phyloP scores from a whole-genome alignment of 2,113 vertebrate genomes.

The Hystrix cristata region DNA sequence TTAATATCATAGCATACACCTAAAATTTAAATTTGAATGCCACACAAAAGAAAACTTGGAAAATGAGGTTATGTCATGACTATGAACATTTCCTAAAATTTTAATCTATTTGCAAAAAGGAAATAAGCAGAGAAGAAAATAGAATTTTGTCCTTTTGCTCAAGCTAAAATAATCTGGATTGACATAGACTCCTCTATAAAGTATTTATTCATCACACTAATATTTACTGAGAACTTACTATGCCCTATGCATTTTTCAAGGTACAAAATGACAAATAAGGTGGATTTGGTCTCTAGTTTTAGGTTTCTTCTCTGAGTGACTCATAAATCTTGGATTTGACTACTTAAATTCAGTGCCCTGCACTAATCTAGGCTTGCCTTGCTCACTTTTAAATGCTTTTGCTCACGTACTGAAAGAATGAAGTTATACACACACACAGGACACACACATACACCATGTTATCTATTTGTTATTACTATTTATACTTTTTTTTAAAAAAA shows the following conservation, averaged over 20 bases:
- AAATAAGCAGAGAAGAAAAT: background rate
- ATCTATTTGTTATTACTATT: background rate
- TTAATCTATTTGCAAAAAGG: conserved; percentile 19
- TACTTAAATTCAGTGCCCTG: background rate
- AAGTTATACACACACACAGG: background rate
- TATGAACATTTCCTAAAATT: background rate
- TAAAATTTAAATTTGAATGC: conserved; percentile 28
- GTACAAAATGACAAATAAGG: background rate
- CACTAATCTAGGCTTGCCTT: background rate
- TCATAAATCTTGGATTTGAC: background rate
- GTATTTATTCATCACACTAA: background rate
- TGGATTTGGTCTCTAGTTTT: background rate
- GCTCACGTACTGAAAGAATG: background rate
- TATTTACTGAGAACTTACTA: conserved; percentile 16
- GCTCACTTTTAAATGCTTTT: background rate
- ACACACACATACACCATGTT: background rate
- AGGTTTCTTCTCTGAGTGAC: background rate
- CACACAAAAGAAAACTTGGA: conserved; percentile 15
- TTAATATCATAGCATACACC: accelerated
- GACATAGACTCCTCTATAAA: background rate
- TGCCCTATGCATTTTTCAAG: background rate
- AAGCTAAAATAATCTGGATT: background rate
- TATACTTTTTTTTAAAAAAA: background rate
- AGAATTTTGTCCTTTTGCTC: background rate
- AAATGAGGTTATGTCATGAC: background rate